Percentiles rank a stretch among this genome's conserved stretches.
Conservation (phyloP, 2,797 vertebrate species). For the Avahi laniger region DNA sequence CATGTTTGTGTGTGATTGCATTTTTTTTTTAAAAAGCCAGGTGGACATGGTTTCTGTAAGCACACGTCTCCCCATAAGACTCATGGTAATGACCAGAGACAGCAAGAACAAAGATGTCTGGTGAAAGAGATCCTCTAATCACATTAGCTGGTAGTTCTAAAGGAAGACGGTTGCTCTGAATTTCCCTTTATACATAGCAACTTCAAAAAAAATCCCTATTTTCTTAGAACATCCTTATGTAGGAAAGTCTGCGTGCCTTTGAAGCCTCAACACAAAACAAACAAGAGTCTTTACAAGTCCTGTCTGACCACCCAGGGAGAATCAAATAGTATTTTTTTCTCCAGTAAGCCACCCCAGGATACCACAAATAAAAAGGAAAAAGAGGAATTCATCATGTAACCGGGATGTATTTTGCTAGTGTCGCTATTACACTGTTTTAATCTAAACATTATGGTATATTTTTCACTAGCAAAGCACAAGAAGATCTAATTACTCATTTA, state of each 20-base stretch:
- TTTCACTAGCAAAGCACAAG: conserved; percentile 66
- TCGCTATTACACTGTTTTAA: conserved; percentile 72
- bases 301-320: conserved; percentile 86
- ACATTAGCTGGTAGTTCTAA: conserved; percentile 59
- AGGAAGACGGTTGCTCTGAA: conserved; percentile 66
- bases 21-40: neutral
- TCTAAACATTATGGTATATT: conserved; percentile 74
- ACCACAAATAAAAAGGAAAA: conserved; percentile 70
- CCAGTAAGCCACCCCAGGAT: conserved; percentile 78
- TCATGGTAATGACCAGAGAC: conserved; percentile 1
- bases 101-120: conserved; percentile 64
- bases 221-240: conserved; percentile 81
- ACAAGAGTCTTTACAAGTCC: conserved; percentile 82
- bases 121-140: conserved; percentile 60
- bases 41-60: neutral
- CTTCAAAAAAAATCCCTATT: conserved; percentile 76
- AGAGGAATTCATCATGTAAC: conserved; percentile 74
- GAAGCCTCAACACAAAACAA: conserved; percentile 86
- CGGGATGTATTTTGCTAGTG: conserved; percentile 75
- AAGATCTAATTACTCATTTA: conserved; percentile 61
- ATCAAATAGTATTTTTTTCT: conserved; percentile 79
- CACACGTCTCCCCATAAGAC: neutral
- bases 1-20: neutral
- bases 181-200: conserved; percentile 79
- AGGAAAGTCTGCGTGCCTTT: conserved; percentile 82